phyloP scores from a whole-genome alignment of 2,113 vertebrate species.

The Vicugna pacos region DNA sequence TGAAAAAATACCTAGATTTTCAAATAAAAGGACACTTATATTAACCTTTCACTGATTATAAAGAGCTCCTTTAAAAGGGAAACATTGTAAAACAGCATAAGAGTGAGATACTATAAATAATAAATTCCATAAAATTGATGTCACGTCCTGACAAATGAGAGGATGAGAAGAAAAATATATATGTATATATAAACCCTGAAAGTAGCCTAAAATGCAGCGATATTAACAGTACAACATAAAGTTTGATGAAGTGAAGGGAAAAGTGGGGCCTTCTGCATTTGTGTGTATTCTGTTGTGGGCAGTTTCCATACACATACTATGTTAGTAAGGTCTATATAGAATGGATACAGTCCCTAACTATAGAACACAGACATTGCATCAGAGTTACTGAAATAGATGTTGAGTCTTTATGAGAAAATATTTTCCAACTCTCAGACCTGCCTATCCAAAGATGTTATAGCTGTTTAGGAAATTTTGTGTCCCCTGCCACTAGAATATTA shows the following conservation, averaged over 20 bases:
- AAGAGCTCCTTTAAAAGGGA: slow-evolving; percentile 62
- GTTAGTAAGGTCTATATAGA: background rate
- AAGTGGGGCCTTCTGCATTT: background rate
- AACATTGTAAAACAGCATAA: slow-evolving; percentile 56
- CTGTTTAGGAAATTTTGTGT: background rate
- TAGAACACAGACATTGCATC: background rate
- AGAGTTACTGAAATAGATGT: background rate
- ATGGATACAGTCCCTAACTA: background rate
- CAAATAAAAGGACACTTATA: slow-evolving; percentile 1
- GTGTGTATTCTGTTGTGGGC: background rate
- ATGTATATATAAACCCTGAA: background rate
- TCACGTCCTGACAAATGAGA: slow-evolving; percentile 55
- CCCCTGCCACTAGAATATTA: background rate
- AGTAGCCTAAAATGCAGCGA: background rate
- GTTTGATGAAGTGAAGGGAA: background rate
- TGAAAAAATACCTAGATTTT: background rate
- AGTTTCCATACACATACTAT: background rate
- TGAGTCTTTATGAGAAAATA: background rate
- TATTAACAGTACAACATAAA: background rate
- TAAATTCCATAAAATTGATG: slow-evolving; percentile 60
- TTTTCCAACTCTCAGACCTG: background rate
- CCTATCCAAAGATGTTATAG: background rate
- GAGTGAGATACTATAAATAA: slow-evolving; percentile 73
- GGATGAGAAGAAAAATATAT: background rate
- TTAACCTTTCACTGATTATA: background rate